Evolutionary conservation across 2,888 invertebrate genomes (phyloP).

Genomic region (Pseudoips prasinana): DNA sequence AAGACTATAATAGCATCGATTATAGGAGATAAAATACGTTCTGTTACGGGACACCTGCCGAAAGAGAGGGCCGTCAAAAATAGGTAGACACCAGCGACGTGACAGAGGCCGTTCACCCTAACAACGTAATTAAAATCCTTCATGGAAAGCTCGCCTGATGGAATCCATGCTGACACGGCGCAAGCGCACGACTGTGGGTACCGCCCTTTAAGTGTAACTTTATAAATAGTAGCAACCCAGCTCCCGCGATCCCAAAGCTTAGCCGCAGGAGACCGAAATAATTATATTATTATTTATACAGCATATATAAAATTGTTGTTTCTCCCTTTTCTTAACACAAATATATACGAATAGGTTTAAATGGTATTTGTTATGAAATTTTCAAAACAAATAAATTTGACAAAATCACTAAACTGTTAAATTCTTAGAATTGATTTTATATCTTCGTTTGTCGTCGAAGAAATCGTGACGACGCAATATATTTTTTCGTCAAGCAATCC

Average conservation of each 20-base stretch:
- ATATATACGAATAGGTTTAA: too few species aligned
- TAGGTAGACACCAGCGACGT: slow-evolving; percentile 52
- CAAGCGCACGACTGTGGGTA: slow-evolving; percentile 67
- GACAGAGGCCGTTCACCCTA: slow-evolving; percentile 61
- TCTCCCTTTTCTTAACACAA: too few species aligned
- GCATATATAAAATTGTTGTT: too few species aligned
- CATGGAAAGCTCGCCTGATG: slow-evolving; percentile 77
- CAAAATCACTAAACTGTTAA: too few species aligned
- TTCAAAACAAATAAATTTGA: too few species aligned
- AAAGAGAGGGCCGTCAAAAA: slow-evolving; percentile 55
- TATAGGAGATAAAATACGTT: slow-evolving; percentile 27
- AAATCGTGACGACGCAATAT: too few species aligned
- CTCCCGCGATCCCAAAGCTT: slow-evolving; percentile 5
- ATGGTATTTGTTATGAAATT: too few species aligned
- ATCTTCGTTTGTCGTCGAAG: too few species aligned
- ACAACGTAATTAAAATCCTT: slow-evolving; percentile 80
- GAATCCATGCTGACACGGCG: slow-evolving; percentile 74
- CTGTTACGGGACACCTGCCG: slow-evolving; percentile 51
- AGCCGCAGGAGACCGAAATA: background rate
- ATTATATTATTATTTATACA: too few species aligned
- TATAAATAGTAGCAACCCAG: slow-evolving; percentile 68
- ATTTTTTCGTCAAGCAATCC: too few species aligned
- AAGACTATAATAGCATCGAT: slow-evolving; percentile 10
- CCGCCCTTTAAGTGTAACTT: slow-evolving; percentile 69
- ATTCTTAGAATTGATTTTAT: too few species aligned